These are phyloP conservation scores for Phyllotreta striolata DNA, from an alignment of 2,888 invertebrate genomes.

Conservation along the genomic window DNA sequence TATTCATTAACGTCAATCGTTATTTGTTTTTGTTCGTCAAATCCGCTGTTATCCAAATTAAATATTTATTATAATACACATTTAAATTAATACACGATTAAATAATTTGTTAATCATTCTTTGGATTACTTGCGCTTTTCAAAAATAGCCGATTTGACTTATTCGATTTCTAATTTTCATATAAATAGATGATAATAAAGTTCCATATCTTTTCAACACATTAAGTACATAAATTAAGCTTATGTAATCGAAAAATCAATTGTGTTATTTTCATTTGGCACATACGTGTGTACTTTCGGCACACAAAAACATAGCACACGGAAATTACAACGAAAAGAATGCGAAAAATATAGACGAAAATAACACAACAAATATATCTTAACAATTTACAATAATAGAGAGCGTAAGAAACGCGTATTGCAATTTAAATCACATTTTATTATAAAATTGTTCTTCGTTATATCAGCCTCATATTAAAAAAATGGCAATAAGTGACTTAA, in stretches of 20 bases:
- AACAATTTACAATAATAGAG: slow-evolving; percentile 40
- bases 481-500: slow-evolving; percentile 44
- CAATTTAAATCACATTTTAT: slow-evolving; percentile 56
- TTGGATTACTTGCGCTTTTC: too few relatives aligned
- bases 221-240: slow-evolving; percentile 39
- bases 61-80: too few relatives aligned
- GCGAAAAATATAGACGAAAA: slow-evolving; percentile 32
- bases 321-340: slow-evolving; percentile 14
- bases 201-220: background rate
- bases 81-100: too few relatives aligned
- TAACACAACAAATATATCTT: slow-evolving; percentile 32
- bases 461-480: slow-evolving; percentile 42
- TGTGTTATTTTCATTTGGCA: slow-evolving; percentile 51
- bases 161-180: background rate
- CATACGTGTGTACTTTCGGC: slow-evolving; percentile 36
- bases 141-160: background rate
- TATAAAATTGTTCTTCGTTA: slow-evolving; percentile 44
- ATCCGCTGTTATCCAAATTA: too few relatives aligned
- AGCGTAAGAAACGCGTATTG: slow-evolving; percentile 58
- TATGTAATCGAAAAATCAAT: slow-evolving; percentile 30
- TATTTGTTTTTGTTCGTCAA: too few relatives aligned
- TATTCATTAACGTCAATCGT: background rate
- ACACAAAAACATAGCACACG: slow-evolving; percentile 18
- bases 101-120: too few relatives aligned
- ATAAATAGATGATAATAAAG: background rate